Evolutionary conservation across 2,113 vertebrate species (phyloP).

Genomic region (Anolis carolinensis): DNA sequence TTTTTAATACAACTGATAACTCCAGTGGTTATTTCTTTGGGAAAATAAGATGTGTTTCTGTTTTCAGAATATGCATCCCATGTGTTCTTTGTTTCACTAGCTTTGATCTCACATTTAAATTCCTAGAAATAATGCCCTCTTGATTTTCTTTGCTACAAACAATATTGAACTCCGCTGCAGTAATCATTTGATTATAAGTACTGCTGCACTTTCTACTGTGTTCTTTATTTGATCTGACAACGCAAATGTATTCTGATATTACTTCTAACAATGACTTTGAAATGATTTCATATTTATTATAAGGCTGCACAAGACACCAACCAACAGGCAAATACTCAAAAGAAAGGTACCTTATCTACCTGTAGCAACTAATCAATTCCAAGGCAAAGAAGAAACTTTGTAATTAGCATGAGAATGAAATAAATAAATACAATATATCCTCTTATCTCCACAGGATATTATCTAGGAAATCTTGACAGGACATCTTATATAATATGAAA

Average conservation of each 20-base stretch:
- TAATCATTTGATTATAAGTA: slow-evolving; percentile 50
- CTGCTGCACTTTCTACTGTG: slow-evolving; percentile 29
- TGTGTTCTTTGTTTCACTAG: slow-evolving; percentile 38
- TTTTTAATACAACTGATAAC: slow-evolving; percentile 29
- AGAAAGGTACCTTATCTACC: slow-evolving; percentile 36
- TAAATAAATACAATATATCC: neutral
- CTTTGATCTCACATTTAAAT: slow-evolving; percentile 65
- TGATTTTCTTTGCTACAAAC: slow-evolving; percentile 49
- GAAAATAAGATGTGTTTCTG: slow-evolving; percentile 38
- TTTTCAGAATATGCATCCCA: slow-evolving; percentile 1
- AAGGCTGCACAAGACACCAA: slow-evolving; percentile 37
- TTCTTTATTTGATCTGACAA: slow-evolving; percentile 54
- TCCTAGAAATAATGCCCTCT: slow-evolving; percentile 34
- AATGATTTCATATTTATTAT: slow-evolving; percentile 39
- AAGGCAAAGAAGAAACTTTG: slow-evolving; percentile 24
- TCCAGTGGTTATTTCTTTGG: slow-evolving; percentile 13
- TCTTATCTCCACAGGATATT: neutral
- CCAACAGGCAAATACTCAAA: slow-evolving; percentile 24
- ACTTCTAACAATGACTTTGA: slow-evolving; percentile 43
- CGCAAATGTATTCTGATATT: slow-evolving; percentile 54
- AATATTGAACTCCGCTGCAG: slow-evolving; percentile 32
- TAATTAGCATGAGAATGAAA: slow-evolving; percentile 9
- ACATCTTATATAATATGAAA: neutral
- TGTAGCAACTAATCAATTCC: slow-evolving; percentile 34
- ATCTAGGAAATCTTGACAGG: neutral